phyloP scores from a whole-genome alignment of 2,113 vertebrate species.

The Carassius auratus region DNA sequence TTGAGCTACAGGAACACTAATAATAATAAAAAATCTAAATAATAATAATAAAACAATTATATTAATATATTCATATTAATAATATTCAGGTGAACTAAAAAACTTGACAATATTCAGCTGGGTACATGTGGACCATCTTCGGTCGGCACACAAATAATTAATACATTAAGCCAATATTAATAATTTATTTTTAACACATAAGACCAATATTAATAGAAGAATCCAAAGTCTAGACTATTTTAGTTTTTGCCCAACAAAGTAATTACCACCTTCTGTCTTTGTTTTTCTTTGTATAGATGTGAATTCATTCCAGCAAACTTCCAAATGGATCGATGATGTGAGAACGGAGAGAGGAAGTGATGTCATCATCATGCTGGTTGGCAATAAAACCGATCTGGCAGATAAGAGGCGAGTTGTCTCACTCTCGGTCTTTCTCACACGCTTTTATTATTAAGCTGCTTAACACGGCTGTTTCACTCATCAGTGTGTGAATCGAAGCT shows the following conservation, averaged over 20 bases:
- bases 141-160: neutral
- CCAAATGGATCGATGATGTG: conserved; percentile 94
- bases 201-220: neutral
- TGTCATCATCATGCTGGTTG: conserved; percentile 68
- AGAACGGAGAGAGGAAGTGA: conserved; percentile 92
- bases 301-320: conserved; percentile 93
- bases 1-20: too few species aligned
- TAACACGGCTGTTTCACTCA: conserved; percentile 6
- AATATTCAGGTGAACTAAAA: neutral
- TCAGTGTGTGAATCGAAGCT: conserved; percentile 9
- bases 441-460: conserved; percentile 28
- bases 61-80: neutral
- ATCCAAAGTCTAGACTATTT: neutral
- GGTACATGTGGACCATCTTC: neutral
- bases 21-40: too few species aligned
- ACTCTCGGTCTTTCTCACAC: neutral
- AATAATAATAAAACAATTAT: too few species aligned
- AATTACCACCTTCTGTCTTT: neutral
- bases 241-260: neutral
- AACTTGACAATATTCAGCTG: neutral
- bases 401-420: conserved; percentile 83
- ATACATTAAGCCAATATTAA: neutral
- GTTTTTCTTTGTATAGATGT: conserved; percentile 75
- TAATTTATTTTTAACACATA: too few species aligned
- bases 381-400: conserved; percentile 91